Evolutionary conservation across 1,140 invertebrate species (phyloP).

Genomic region (Ctenoplectra terminalis): DNA sequence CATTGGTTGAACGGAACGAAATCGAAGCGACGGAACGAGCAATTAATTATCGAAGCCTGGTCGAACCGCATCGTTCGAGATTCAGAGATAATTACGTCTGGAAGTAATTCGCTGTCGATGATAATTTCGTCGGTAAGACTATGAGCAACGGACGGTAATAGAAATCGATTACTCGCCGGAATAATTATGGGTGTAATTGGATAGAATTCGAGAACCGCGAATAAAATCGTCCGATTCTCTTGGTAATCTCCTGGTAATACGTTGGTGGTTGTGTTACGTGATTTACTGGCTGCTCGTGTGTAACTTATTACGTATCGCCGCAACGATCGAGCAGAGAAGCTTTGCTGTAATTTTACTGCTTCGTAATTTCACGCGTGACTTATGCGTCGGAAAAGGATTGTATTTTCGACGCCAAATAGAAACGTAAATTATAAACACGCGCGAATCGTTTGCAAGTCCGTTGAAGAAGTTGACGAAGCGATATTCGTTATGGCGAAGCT

Average conservation of each 20-base stretch:
- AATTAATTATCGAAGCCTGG: conserved; percentile 22
- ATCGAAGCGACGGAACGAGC: not conserved
- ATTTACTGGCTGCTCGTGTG: not conserved
- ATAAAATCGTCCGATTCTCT: not conserved
- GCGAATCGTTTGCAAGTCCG: not conserved
- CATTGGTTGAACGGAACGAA: not conserved
- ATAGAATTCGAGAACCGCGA: not conserved
- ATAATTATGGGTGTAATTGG: not conserved
- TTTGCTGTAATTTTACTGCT: not conserved
- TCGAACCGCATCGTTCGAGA: not conserved
- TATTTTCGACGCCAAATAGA: not conserved
- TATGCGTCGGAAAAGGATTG: not conserved
- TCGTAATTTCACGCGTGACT: not conserved
- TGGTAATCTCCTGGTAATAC: not conserved
- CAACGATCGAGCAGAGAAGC: not conserved
- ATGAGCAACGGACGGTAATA: not conserved
- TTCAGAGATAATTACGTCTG: not conserved
- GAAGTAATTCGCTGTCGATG: not conserved
- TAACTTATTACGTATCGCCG: conserved; percentile 15
- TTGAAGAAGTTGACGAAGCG: not conserved
- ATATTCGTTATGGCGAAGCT: not conserved
- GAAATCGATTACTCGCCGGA: not conserved
- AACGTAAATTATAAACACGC: not conserved
- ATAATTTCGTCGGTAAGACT: not conserved
- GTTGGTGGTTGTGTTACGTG: not conserved